Base-by-base conservation (phyloP, 1,140 invertebrate species). In the Eupristina koningsbergeri region DNA sequence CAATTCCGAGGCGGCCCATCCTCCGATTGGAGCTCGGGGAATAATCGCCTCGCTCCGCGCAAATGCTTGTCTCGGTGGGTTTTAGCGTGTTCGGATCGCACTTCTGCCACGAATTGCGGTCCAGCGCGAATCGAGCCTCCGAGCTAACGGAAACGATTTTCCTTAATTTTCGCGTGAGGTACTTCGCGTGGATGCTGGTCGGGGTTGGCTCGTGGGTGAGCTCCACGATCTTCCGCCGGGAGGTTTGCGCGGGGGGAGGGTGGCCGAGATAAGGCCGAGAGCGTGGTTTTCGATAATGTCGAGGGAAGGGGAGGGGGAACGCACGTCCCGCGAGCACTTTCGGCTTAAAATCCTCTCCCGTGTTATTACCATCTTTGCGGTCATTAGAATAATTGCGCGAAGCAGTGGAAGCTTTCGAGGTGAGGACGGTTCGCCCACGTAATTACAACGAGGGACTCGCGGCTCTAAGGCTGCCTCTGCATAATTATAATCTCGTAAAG, bases 401-500 rank as follows among this genome's bases (percentile, higher is more conserved):
- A 29, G 7, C 5, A 15, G 29, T 34, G 19, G 29, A 13, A 13
- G 31, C 63, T 29, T 31, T 15, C 11, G 29, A 64, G 6, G 7
- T 31, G 17, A 64, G 31, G 63, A 64, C 31, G 29, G 6, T 13
- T 29, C 63, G 64, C 64, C 34, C 34, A 19, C 64, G 64, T 67
- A 67, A 67, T 67, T 36, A 67, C 8, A 64, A 15, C 6, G 6
- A 17, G 8, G 8, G 7, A 22, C 64, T 67, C 31, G 15, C 29
- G 15, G 19, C 31, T 15, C 8, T 5, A 36, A 39, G 64, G n/a
- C 50, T 50, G 26, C 3, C 15, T 7, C 26, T 45, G 50, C 53
- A 41, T 41, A 78, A 78, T 78, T 78, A 78, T 41, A 64, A 64
- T 45, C 76, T 78, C 76, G 76, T 78, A 78, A 78, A 64, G 19